These are phyloP conservation scores for Luperina testacea DNA, from an alignment of 2,888 invertebrate genomes.

Conservation along the genomic window DNA sequence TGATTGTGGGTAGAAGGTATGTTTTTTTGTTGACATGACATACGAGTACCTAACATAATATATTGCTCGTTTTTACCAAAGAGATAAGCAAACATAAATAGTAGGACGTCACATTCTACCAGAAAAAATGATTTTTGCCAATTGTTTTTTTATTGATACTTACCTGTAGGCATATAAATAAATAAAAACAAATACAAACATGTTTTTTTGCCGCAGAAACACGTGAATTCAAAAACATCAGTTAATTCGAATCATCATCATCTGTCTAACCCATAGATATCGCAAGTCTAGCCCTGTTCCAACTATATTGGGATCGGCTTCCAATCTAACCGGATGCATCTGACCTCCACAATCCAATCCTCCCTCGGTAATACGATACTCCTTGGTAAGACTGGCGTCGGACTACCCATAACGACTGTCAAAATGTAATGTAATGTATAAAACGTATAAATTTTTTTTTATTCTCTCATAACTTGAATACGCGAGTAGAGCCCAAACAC, in stretches of 20 bases:
- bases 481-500: not conserved
- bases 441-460: not conserved
- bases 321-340: not conserved
- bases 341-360: not conserved
- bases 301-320: not conserved
- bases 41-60: not conserved
- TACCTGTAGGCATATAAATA: no score
- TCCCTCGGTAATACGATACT: no score
- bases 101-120: not conserved
- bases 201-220: no score
- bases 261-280: not conserved
- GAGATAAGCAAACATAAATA: not conserved
- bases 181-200: no score
- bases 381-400: not conserved
- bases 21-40: not conserved
- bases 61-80: not conserved
- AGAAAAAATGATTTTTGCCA: not conserved
- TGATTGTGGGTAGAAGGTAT: not conserved
- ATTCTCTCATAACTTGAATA: not conserved
- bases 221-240: not conserved
- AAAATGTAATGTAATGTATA: no score
- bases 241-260: not conserved
- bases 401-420: no score
- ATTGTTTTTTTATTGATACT: no score
- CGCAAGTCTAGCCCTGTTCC: no score